A percentile compares a stretch with the other conserved stretches of the same genome.
Evolutionary conservation across 1,140 invertebrate genomes (phyloP).

Genomic region (Drosophila carrolli): DNA sequence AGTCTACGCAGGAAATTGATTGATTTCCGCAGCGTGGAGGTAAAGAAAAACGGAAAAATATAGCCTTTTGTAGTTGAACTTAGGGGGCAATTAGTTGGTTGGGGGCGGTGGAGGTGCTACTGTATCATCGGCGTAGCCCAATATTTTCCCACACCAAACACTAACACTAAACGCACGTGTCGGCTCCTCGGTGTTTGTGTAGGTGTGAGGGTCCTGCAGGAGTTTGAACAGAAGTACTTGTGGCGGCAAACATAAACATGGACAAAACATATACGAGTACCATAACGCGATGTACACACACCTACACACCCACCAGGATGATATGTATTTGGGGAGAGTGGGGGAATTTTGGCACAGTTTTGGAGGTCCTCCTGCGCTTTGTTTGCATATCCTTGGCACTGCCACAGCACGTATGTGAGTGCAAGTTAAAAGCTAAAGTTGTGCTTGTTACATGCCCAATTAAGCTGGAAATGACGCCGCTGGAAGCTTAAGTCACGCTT

Average conservation of each 20-base stretch:
- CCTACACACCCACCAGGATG: neutral
- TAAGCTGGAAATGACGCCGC: constrained; percentile 76
- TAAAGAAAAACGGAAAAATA: constrained; percentile 41
- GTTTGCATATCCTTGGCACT: constrained; percentile 60
- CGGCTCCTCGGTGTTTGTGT: constrained; percentile 12
- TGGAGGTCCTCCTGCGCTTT: constrained; percentile 19
- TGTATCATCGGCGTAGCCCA: constrained; percentile 27
- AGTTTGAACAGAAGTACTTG: constrained; percentile 48
- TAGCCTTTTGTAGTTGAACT: constrained; percentile 26
- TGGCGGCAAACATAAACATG: constrained; percentile 63
- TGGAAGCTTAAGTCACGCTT: constrained; percentile 77
- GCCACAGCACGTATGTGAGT: constrained; percentile 24
- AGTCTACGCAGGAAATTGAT: constrained; percentile 80
- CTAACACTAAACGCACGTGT: constrained; percentile 33
- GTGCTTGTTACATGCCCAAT: constrained; percentile 77
- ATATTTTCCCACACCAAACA: constrained; percentile 53
- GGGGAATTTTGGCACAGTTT: constrained; percentile 16
- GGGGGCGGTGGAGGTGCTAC: neutral
- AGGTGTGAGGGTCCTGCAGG: constrained; percentile 34
- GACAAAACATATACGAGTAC: constrained; percentile 46
- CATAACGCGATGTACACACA: constrained; percentile 24
- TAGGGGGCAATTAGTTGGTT: constrained; percentile 34
- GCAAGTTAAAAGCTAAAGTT: constrained; percentile 64
- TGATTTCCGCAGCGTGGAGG: constrained; percentile 62
- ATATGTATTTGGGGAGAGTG: constrained; percentile 35